Evolutionary conservation across 2,797 vertebrate genomes (phyloP).

Genomic region (Hypotaenidia philippensis): DNA sequence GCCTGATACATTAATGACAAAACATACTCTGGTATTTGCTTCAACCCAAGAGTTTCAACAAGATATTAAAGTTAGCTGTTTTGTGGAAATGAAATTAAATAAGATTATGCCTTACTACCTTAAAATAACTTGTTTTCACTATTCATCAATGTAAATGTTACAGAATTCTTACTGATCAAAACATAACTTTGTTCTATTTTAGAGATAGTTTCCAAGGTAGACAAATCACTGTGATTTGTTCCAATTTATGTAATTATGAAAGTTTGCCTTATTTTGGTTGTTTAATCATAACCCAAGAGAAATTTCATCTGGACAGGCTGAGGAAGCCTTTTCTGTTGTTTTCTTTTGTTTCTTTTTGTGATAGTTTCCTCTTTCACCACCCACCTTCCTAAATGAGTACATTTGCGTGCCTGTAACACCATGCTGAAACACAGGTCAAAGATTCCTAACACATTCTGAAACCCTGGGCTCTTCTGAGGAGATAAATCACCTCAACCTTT

Average conservation of each 20-base stretch:
- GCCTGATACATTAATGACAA: background rate
- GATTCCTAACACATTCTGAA: background rate
- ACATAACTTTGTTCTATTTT: background rate
- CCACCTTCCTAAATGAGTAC: background rate
- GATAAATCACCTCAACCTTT: background rate
- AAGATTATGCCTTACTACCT: background rate
- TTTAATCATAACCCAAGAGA: background rate
- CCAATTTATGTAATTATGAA: background rate
- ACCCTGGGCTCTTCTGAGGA: background rate
- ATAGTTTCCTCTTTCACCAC: background rate
- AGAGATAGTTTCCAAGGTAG: background rate
- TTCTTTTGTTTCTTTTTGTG: background rate
- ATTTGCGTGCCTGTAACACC: background rate
- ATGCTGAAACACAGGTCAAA: background rate
- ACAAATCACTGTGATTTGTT: background rate
- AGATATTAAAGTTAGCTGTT: background rate
- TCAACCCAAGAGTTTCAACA: background rate
- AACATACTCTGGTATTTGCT: background rate
- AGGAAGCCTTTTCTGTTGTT: background rate
- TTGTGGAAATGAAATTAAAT: background rate
- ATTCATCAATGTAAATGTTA: background rate
- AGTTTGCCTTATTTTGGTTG: background rate
- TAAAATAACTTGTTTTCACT: background rate
- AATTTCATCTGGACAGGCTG: background rate
- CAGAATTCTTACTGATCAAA: background rate